Evolutionary conservation across 2,113 vertebrate species (phyloP).

Genomic region (Aleadryas rufinucha): DNA sequence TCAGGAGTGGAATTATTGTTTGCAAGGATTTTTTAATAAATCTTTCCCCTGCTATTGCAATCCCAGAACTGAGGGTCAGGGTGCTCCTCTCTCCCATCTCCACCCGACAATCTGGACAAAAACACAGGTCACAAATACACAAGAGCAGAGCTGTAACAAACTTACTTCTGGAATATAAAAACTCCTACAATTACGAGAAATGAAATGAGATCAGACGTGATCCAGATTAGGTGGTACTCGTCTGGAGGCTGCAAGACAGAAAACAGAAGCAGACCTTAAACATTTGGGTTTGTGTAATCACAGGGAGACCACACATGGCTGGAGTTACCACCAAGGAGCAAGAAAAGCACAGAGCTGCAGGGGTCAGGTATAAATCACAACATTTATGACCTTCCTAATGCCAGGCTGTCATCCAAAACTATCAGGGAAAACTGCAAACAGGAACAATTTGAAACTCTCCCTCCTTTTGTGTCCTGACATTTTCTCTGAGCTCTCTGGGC

Average conservation of each 20-base stretch:
- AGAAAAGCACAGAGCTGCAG: not conserved
- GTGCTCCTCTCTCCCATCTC: not conserved
- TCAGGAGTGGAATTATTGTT: not conserved
- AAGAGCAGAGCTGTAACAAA: not conserved
- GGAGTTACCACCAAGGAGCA: not conserved
- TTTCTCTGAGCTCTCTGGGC: not conserved
- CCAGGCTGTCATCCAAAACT: not conserved
- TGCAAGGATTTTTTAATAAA: not conserved
- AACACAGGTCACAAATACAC: not conserved
- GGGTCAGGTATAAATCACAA: not conserved
- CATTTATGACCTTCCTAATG: not conserved
- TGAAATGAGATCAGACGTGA: slow-evolving; percentile 88
- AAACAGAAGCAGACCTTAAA: not conserved
- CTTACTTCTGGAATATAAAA: slow-evolving; percentile 96
- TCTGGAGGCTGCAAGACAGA: slow-evolving; percentile 83
- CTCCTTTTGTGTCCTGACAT: not conserved
- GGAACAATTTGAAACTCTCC: not conserved
- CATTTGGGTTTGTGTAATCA: not conserved
- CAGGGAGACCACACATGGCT: not conserved
- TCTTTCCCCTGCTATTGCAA: not conserved
- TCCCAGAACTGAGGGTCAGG: not conserved
- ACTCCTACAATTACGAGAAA: slow-evolving; percentile 84
- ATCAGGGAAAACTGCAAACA: not conserved
- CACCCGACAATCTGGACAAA: not conserved
- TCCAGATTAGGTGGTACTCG: slow-evolving; percentile 91